Percentiles rank a stretch among this genome's conserved stretches.
These are phyloP conservation scores for Labeo rohita DNA, from an alignment of 2,113 vertebrate species.

Conservation along the genomic window DNA sequence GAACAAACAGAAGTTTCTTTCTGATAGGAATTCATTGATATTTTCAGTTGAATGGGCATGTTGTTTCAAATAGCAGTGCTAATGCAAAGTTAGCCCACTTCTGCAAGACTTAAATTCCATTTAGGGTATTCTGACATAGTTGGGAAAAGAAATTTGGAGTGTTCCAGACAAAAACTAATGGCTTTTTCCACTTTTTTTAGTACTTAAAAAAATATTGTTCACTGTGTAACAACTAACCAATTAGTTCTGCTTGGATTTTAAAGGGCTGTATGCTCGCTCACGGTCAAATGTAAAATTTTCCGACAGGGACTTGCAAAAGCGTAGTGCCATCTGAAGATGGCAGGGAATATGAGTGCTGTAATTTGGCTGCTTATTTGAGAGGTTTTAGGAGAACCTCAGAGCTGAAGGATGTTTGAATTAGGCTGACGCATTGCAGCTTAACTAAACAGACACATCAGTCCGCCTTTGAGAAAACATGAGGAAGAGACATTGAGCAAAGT, in stretches of 20 bases:
- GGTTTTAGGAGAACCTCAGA: constrained; percentile 24
- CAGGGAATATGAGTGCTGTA: constrained; percentile 13
- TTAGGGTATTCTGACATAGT: background rate
- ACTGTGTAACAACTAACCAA: background rate
- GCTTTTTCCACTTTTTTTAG: background rate
- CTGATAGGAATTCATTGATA: constrained; percentile 12
- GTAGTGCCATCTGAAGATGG: constrained; percentile 1
- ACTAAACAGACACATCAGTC: constrained; percentile 21
- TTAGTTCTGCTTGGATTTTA: constrained; percentile 3
- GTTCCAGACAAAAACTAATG: background rate
- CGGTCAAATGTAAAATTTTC: constrained; percentile 4
- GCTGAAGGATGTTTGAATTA: constrained; percentile 19
- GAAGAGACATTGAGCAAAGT: background rate
- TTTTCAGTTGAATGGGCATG: constrained; percentile 34
- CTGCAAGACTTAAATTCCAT: constrained; percentile 23
- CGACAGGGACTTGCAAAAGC: background rate
- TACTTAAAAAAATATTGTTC: background rate
- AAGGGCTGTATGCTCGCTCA: background rate
- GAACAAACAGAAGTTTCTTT: background rate
- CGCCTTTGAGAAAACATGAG: constrained; percentile 11
- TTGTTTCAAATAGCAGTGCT: background rate
- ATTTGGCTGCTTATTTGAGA: constrained; percentile 23
- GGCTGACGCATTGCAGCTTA: constrained; percentile 41
- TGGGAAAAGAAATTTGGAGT: background rate
- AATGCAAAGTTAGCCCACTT: constrained; percentile 40